Percentiles rank a stretch among this genome's conserved stretches.
Evolutionary conservation across 1,140 invertebrate genomes (phyloP).

Genomic region (Leptinotarsa texana): DNA sequence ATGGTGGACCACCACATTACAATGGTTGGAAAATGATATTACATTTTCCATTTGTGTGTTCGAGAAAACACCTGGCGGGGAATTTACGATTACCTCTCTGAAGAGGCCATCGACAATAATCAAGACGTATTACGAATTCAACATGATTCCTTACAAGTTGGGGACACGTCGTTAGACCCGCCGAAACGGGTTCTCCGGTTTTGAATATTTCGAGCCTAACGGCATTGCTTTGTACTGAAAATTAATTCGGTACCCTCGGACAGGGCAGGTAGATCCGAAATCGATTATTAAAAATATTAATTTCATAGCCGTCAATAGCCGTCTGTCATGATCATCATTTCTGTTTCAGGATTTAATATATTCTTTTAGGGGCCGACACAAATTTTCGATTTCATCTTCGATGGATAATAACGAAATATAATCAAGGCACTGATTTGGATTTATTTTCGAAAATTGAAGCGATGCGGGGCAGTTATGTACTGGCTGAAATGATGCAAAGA

Average conservation of each 20-base stretch:
- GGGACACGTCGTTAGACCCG: neutral
- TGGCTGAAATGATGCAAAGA: too few species aligned
- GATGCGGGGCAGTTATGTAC: too few species aligned
- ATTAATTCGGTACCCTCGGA: slow-evolving; percentile 18
- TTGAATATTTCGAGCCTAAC: neutral
- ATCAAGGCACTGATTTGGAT: neutral
- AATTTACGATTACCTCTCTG: too few species aligned
- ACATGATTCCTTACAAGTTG: neutral
- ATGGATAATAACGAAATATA: slow-evolving; percentile 14
- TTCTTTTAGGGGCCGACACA: slow-evolving; percentile 36
- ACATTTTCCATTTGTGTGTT: too few species aligned
- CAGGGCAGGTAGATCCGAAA: slow-evolving; percentile 33
- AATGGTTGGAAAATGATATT: too few species aligned
- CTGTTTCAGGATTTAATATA: slow-evolving; percentile 36
- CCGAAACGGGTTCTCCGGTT: neutral
- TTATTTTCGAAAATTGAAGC: neutral
- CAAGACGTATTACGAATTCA: slow-evolving; percentile 1
- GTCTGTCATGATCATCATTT: slow-evolving; percentile 34
- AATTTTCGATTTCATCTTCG: slow-evolving; percentile 29
- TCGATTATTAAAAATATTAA: slow-evolving; percentile 47
- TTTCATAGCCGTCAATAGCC: slow-evolving; percentile 41
- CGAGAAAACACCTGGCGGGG: too few species aligned
- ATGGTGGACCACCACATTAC: too few species aligned
- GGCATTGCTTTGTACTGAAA: slow-evolving; percentile 14
- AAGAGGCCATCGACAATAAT: too few species aligned